These are phyloP conservation scores for Epirrhoe tristata DNA, from an alignment of 2,888 invertebrate species.

Conservation along the genomic window DNA sequence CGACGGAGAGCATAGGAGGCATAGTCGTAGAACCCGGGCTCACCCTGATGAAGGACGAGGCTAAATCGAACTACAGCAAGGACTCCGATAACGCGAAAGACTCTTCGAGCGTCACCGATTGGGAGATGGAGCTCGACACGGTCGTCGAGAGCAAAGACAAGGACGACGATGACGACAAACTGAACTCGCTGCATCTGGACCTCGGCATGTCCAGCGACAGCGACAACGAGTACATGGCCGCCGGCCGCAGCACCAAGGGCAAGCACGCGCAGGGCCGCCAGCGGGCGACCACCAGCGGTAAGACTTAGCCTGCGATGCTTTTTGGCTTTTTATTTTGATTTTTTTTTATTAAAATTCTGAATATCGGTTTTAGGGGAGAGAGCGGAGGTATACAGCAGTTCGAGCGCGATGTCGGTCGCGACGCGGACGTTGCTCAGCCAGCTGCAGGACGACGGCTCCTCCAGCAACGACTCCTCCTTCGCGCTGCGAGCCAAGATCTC, in stretches of 20 bases:
- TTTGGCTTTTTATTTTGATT: conserved; percentile 51
- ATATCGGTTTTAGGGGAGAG: conserved; percentile 73
- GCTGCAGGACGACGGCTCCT: conserved; percentile 82
- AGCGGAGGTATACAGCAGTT: conserved; percentile 71
- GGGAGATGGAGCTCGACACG: conserved; percentile 87
- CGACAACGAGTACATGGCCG: conserved; percentile 74
- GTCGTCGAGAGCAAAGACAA: conserved; percentile 69
- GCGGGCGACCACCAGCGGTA: conserved; percentile 71
- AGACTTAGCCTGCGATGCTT: conserved; percentile 48
- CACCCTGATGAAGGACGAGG: conserved; percentile 61
- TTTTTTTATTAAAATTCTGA: conserved; percentile 54
- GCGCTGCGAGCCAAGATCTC: conserved; percentile 70
- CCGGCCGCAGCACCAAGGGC: conserved; percentile 64
- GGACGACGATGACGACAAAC: conserved; percentile 75
- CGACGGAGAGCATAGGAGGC: conserved; percentile 70
- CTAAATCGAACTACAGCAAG: conserved; percentile 63
- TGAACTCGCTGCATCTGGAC: conserved; percentile 78
- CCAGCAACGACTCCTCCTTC: conserved; percentile 82
- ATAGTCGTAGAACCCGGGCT: conserved; percentile 65
- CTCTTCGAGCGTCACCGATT: conserved; percentile 81
- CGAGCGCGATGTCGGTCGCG: conserved; percentile 73
- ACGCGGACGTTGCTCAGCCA: conserved; percentile 81
- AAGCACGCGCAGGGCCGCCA: conserved; percentile 67
- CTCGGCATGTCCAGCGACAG: conserved; percentile 83
- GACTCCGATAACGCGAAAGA: conserved; percentile 68